Percentiles rank a stretch among this genome's conserved stretches.
Conservation (phyloP, 1,140 invertebrate species). For the Orchestia grillus region DNA sequence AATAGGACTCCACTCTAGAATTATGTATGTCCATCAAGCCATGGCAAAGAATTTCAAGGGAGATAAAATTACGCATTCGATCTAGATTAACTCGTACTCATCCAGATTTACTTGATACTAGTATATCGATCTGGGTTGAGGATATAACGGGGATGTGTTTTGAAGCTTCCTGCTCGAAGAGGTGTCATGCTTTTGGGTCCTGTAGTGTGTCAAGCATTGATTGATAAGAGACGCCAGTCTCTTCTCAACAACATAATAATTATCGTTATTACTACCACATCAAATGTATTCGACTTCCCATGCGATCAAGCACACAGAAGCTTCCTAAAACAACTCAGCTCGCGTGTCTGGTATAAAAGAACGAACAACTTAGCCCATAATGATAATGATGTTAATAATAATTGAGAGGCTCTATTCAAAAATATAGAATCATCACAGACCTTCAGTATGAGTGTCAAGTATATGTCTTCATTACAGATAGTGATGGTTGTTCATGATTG, state of each 20-base stretch:
- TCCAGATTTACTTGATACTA: neutral
- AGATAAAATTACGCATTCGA: neutral
- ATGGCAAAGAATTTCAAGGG: neutral
- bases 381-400: neutral
- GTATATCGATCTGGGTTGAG: slow-evolving; percentile 44
- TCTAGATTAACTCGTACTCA: neutral
- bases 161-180: slow-evolving; percentile 24
- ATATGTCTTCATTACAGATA: neutral
- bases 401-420: slow-evolving; percentile 16
- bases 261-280: slow-evolving; percentile 37
- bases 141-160: neutral
- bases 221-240: slow-evolving; percentile 5
- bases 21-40: neutral
- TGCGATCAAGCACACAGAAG: slow-evolving; percentile 53
- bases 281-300: slow-evolving; percentile 47
- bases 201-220: slow-evolving; percentile 4
- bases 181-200: slow-evolving; percentile 23
- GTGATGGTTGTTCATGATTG: slow-evolving; percentile 17
- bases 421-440: neutral
- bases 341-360: neutral
- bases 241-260: slow-evolving; percentile 4
- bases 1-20: slow-evolving; percentile 27
- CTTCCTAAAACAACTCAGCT: slow-evolving; percentile 34
- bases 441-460: slow-evolving; percentile 20
- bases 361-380: neutral